Conservation (phyloP, 2,113 vertebrate genomes). For the Alectura lathami region DNA sequence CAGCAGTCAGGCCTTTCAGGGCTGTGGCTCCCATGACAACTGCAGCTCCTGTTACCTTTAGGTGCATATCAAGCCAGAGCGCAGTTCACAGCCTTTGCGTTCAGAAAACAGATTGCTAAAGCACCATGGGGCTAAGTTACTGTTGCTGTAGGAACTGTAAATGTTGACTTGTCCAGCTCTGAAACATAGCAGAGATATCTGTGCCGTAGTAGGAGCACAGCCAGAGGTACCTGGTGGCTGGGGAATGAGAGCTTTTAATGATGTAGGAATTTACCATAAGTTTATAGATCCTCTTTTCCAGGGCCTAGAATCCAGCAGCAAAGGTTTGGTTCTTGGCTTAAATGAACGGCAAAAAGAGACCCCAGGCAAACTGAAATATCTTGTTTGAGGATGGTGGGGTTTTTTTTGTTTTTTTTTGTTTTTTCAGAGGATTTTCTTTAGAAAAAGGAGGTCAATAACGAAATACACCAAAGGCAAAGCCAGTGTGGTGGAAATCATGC, state of each 20-base stretch:
- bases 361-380: not conserved
- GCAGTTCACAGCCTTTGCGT: not conserved
- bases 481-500: not conserved
- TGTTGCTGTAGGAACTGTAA: not conserved
- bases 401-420: too few relatives aligned
- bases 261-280: not conserved
- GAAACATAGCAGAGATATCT: not conserved
- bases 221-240: not conserved
- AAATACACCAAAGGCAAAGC: not conserved
- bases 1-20: not conserved
- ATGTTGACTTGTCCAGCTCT: not conserved
- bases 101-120: not conserved
- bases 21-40: not conserved
- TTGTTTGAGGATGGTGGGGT: not conserved
- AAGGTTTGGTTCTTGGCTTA: not conserved
- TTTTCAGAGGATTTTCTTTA: not conserved
- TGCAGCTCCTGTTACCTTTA: not conserved
- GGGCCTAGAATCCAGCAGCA: not conserved
- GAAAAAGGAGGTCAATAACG: not conserved
- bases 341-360: not conserved
- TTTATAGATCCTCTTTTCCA: not conserved
- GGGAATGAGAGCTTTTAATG: not conserved
- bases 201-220: rapidly evolving
- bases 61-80: rapidly evolving
- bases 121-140: rapidly evolving